A percentile compares a stretch with the other conserved stretches of the same genome.
Evolutionary conservation across 2,888 invertebrate species (phyloP).

Genomic region (Plutella xylostella): DNA sequence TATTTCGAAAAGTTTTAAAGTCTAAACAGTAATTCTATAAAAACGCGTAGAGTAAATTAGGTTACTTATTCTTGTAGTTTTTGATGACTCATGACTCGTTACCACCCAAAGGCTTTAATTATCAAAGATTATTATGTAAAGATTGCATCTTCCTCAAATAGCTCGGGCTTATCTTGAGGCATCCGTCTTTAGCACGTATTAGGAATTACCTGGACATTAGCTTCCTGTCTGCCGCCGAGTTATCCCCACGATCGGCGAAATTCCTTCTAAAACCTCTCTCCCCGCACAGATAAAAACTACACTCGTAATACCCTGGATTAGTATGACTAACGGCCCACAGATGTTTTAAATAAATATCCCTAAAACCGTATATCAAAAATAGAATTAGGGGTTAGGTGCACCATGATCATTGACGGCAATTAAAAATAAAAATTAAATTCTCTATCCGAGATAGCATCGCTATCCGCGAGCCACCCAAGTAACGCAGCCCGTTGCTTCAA

Average conservation of each 20-base stretch:
- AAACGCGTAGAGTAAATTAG: too few species aligned
- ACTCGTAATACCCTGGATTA: slow-evolving; percentile 34
- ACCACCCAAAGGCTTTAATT: not conserved
- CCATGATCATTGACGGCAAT: slow-evolving; percentile 51
- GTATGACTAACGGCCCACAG: slow-evolving; percentile 53
- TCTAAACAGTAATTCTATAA: too few species aligned
- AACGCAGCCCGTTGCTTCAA: too few species aligned
- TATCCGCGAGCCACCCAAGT: slow-evolving; percentile 55
- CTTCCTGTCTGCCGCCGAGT: slow-evolving; percentile 17
- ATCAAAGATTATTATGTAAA: not conserved
- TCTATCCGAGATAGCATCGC: slow-evolving; percentile 36
- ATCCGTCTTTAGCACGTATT: slow-evolving; percentile 34
- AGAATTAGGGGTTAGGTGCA: slow-evolving; percentile 56
- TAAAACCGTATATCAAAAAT: slow-evolving; percentile 44
- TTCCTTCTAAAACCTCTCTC: slow-evolving; percentile 24
- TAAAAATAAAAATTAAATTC: slow-evolving; percentile 43
- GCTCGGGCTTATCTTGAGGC: slow-evolving; percentile 13
- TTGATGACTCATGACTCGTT: not conserved
- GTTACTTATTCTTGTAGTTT: too few species aligned
- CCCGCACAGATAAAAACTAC: slow-evolving; percentile 25
- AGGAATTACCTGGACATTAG: slow-evolving; percentile 35
- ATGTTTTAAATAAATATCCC: slow-evolving; percentile 32
- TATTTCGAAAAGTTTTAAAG: too few species aligned
- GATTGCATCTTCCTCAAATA: slow-evolving; percentile 21
- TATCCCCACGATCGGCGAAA: slow-evolving; percentile 21